These are phyloP conservation scores for Terrapene triunguis DNA, from an alignment of 2,113 vertebrate species.

Conservation along the genomic window DNA sequence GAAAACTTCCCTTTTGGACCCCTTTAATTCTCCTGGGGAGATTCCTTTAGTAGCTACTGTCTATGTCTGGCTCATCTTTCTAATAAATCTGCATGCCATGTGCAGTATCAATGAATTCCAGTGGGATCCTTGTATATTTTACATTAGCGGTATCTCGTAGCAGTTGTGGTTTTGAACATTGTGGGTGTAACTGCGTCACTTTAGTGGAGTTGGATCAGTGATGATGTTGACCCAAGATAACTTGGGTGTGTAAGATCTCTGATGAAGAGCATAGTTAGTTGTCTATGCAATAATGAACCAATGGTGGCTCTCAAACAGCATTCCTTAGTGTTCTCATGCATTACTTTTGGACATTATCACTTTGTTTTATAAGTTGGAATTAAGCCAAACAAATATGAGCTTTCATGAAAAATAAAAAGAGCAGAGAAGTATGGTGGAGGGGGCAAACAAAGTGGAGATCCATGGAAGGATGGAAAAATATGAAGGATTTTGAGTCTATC, in stretches of 20 bases:
- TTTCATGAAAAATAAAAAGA: constrained; percentile 10
- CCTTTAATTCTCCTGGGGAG: neutral
- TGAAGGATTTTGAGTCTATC: neutral
- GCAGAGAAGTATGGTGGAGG: neutral
- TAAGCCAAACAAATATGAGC: constrained; percentile 4
- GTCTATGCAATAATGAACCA: neutral
- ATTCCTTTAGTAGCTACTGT: neutral
- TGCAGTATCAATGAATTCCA: neutral
- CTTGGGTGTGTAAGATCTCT: neutral
- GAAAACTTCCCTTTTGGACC: neutral
- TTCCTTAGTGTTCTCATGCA: neutral
- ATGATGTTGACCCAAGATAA: neutral
- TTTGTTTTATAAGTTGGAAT: constrained; percentile 18
- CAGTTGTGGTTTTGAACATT: neutral
- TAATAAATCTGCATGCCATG: neutral
- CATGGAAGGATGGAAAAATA: neutral
- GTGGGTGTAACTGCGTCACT: neutral
- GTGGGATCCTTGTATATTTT: neutral
- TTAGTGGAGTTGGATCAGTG: neutral
- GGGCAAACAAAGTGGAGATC: neutral
- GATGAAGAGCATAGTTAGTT: neutral
- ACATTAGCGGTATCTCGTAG: neutral
- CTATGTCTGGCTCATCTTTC: neutral
- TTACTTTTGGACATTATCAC: neutral
- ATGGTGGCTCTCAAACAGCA: neutral